Percentiles rank a stretch among this genome's conserved stretches.
Evolutionary conservation across 2,888 invertebrate genomes (phyloP).

Genomic region (Charanyca ferruginea): DNA sequence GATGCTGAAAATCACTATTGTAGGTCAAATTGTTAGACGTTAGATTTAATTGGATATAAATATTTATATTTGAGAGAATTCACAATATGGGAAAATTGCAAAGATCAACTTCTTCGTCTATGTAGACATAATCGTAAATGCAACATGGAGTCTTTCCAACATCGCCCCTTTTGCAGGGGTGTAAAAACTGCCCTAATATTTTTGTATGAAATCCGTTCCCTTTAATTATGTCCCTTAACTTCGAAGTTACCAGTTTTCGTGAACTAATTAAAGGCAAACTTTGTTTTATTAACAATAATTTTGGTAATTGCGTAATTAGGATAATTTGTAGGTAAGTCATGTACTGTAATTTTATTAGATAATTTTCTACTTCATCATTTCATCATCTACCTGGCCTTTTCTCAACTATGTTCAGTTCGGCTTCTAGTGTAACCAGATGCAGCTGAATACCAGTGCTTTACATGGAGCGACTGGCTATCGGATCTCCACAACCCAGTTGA

Average conservation of each 20-base stretch:
- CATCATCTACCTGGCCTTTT: too few relatives aligned
- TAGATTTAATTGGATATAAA: neutral
- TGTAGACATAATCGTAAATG: neutral
- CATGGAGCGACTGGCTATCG: too few relatives aligned
- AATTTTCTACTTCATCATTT: neutral
- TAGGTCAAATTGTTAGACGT: constrained; percentile 12
- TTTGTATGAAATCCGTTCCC: constrained; percentile 47
- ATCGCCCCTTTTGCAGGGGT: constrained; percentile 2
- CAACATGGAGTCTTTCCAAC: constrained; percentile 6
- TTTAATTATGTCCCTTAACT: constrained; percentile 32
- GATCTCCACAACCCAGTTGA: too few relatives aligned
- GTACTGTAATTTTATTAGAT: constrained; percentile 18
- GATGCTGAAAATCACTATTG: constrained; percentile 9
- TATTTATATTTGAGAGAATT: neutral
- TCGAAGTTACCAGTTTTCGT: constrained; percentile 22
- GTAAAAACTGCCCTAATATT: constrained; percentile 9
- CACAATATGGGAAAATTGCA: neutral
- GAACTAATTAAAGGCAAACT: constrained; percentile 50
- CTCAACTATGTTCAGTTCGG: too few relatives aligned
- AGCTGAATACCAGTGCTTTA: too few relatives aligned
- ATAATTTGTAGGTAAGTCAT: constrained; percentile 35
- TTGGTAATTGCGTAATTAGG: constrained; percentile 34
- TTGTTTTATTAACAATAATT: constrained; percentile 54
- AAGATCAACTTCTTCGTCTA: neutral
- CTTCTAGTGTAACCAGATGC: too few relatives aligned